phyloP scores from a whole-genome alignment of 2,797 vertebrate genomes.

The Brotogeris chrysoptera region DNA sequence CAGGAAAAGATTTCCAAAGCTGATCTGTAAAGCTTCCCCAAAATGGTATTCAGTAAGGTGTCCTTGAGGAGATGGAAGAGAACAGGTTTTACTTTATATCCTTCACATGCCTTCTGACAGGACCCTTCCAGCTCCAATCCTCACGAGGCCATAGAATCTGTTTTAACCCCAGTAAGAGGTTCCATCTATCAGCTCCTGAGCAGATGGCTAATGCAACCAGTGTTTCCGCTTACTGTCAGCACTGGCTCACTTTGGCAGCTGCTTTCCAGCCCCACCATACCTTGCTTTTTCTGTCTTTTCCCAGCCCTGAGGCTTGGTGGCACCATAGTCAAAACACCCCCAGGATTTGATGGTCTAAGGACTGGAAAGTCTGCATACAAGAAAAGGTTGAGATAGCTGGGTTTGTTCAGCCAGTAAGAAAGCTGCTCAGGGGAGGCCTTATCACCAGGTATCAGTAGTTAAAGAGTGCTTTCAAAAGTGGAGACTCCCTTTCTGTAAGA shows the following conservation, averaged over 20 bases:
- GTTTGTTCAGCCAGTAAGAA: background rate
- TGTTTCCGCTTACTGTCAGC: background rate
- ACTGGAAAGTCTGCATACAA: background rate
- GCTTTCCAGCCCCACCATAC: background rate
- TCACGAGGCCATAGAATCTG: background rate
- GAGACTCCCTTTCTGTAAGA: background rate
- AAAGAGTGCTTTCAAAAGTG: background rate
- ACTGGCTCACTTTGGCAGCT: background rate
- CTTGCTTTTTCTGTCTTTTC: background rate
- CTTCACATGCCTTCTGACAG: background rate
- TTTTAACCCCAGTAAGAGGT: background rate
- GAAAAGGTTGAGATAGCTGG: background rate
- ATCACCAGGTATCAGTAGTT: background rate
- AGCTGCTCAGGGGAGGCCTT: background rate
- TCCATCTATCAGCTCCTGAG: rapidly evolving
- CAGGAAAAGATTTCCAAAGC: background rate
- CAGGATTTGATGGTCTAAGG: background rate
- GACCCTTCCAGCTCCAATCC: background rate
- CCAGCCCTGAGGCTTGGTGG: background rate
- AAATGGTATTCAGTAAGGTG: background rate
- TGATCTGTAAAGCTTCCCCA: background rate
- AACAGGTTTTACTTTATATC: background rate
- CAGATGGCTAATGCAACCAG: background rate
- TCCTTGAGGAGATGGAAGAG: background rate
- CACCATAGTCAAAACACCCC: background rate